Conservation (phyloP, 2,888 invertebrate genomes). For the Cosmorhoe ocellata region DNA sequence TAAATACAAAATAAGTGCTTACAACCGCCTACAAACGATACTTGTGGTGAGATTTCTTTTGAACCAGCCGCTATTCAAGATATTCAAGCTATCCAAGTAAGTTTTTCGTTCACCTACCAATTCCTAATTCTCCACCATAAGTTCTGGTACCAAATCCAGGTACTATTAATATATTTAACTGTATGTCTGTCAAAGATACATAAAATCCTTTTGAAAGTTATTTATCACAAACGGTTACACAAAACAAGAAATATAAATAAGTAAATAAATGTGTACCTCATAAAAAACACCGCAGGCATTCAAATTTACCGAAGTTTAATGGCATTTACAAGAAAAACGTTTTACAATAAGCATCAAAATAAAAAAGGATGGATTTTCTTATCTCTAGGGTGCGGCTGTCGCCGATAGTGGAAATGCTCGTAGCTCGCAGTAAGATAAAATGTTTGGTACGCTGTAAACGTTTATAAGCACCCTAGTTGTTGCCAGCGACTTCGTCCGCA, state of each 20-base stretch:
- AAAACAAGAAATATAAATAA: constrained; percentile 15
- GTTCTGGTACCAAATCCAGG: too few species aligned
- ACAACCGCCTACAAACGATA: too few species aligned
- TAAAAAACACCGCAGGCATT: constrained; percentile 24
- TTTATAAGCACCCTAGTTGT: constrained; percentile 8
- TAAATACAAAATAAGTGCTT: too few species aligned
- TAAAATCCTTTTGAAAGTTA: too few species aligned
- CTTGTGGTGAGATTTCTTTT: too few species aligned
- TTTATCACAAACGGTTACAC: constrained; percentile 21
- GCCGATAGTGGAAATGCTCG: constrained; percentile 19
- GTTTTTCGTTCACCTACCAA: too few species aligned
- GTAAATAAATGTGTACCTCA: constrained; percentile 26
- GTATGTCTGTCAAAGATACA: constrained; percentile 24
- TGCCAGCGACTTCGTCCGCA: too few species aligned
- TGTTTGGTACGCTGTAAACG: constrained; percentile 10
- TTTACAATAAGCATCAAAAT: constrained; percentile 27
- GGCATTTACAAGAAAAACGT: constrained; percentile 31
- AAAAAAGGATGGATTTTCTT: constrained; percentile 24
- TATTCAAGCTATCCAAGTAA: too few species aligned
- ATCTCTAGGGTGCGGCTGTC: constrained; percentile 19
- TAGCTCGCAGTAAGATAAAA: constrained; percentile 15
- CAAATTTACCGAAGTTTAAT: constrained; percentile 21
- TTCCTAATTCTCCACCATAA: too few species aligned
- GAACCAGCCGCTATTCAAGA: too few species aligned
- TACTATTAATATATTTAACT: constrained; percentile 8